These are phyloP conservation scores for Istiophorus platypterus DNA, from an alignment of 2,113 vertebrate species.

Conservation along the genomic window DNA sequence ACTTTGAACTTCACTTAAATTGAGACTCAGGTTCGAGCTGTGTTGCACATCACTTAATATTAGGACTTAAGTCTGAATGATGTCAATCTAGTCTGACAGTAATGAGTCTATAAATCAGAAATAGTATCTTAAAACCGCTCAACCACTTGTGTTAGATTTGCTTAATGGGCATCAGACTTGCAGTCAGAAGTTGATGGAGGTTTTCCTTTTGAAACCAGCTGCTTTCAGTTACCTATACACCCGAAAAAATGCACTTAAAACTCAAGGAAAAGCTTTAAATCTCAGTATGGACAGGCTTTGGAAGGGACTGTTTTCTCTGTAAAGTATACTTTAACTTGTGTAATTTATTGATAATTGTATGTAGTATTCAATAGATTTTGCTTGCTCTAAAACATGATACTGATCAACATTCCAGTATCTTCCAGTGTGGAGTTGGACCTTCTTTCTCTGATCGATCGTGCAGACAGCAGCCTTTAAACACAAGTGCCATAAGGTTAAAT, in stretches of 20 bases:
- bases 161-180: neutral
- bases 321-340: neutral
- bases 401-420: slow-evolving; percentile 55
- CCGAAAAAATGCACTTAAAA: neutral
- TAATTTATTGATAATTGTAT: neutral
- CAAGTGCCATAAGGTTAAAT: slow-evolving; percentile 64
- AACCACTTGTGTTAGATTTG: neutral
- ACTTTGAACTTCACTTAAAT: slow-evolving; percentile 51
- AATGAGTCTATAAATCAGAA: too few relatives aligned
- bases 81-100: neutral
- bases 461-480: slow-evolving; percentile 13
- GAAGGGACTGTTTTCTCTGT: neutral
- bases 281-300: neutral
- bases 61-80: neutral
- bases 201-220: slow-evolving; percentile 4
- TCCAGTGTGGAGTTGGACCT: neutral
- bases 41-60: slow-evolving; percentile 17
- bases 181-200: neutral
- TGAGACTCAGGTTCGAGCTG: slow-evolving; percentile 32
- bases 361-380: neutral
- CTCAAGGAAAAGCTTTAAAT: neutral
- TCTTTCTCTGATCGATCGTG: neutral
- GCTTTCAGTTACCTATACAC: neutral
- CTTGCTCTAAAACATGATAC: neutral
- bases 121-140: neutral